A percentile compares a stretch with the other conserved stretches of the same genome.
These are phyloP conservation scores for Neogale vison DNA, from an alignment of 2,113 vertebrate species.

Conservation along the genomic window DNA sequence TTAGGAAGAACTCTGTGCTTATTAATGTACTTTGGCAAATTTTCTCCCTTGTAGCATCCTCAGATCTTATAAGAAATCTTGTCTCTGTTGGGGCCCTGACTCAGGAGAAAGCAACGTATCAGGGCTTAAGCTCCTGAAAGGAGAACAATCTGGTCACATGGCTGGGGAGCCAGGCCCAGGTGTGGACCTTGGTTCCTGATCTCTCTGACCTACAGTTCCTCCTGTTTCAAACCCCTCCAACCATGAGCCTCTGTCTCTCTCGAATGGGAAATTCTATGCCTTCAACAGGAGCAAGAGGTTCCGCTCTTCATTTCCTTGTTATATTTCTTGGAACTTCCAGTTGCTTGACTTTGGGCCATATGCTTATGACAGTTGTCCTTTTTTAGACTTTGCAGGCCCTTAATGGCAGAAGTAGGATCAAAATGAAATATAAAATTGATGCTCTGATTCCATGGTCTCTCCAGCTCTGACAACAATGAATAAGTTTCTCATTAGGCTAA, in stretches of 20 bases:
- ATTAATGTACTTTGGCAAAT: background rate
- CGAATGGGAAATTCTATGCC: background rate
- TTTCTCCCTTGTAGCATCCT: background rate
- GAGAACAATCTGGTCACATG: background rate
- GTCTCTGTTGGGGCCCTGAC: background rate
- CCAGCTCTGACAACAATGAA: background rate
- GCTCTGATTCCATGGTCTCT: background rate
- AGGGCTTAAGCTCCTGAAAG: background rate
- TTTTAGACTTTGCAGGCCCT: background rate
- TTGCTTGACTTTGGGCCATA: background rate
- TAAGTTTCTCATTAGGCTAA: background rate
- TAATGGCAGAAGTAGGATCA: background rate
- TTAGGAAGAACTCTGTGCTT: background rate
- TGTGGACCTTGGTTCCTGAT: background rate
- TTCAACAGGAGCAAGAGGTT: background rate
- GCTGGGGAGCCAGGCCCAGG: background rate
- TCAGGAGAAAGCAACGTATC: background rate
- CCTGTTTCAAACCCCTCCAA: background rate
- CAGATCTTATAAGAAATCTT: background rate
- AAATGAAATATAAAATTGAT: background rate
- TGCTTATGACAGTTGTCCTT: background rate
- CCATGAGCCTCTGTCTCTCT: background rate
- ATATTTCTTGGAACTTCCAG: background rate
- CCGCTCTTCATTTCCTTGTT: background rate
- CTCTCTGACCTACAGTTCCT: background rate